Evolutionary conservation across 2,113 vertebrate species (phyloP), one percentile per base, ranked within the genome.

Genomic region (Xenopus borealis): DNA sequence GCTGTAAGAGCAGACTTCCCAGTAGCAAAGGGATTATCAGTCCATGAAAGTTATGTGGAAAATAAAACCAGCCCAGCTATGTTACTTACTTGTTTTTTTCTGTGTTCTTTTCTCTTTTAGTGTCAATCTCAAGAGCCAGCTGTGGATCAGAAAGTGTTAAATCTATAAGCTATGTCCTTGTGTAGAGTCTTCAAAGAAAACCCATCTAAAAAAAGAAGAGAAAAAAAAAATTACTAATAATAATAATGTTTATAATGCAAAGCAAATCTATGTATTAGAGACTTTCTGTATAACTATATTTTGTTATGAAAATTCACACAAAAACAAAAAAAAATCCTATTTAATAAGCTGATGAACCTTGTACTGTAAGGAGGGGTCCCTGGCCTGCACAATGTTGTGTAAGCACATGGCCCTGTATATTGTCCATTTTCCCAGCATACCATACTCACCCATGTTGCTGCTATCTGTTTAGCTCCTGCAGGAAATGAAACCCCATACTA

Each of bases 261-360:
- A 53, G 19, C 1, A 61, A 23, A 23, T 13, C n/a, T n/a, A 55
- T 19, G 66, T 63, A 69, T 75, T 75, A 76, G 73, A 76, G 66
- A 76, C 73, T 53, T 12, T 69, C 3, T 30, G 18, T 4, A 40
- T 65, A 23, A 62, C 6, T 20, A 50, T 46, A 50, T 53, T 47
- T 71, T 47, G 45, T 18, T 69, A 69, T 53, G 12, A 59, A 72
- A 44, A 66, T 40, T 4, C 17, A 64, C 8, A n/a, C 16, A 61
- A 75, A 69, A 66, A 20, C n/a, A 27, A 40, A 45, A 61, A 55
- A 44, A 18, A 53, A 19, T 17, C 19, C 27, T 72, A 40, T 72
- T 72, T 72, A 80, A 72, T 73, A 80, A 78, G 79, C 75, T 78
- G 46, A 76, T 20, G 30, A 45, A 40, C 27, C n/a, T n/a, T 69